Conservation (phyloP, 2,888 invertebrate species). For the Drosophila anceps region DNA sequence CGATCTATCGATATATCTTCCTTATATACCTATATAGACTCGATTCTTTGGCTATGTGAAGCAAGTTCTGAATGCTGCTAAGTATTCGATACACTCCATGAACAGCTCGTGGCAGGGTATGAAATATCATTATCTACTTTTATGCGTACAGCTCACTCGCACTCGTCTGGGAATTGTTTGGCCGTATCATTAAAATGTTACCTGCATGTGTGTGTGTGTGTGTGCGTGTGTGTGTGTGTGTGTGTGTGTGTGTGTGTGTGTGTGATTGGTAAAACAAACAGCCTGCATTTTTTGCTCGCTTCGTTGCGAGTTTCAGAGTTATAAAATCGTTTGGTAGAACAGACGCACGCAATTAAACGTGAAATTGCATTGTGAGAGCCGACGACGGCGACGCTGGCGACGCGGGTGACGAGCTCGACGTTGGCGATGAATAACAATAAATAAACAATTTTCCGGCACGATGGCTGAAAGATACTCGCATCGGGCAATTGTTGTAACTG, state of each 20-base stretch:
- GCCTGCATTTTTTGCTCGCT: constrained; percentile 35
- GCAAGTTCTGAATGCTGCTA: neutral
- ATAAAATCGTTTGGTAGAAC: constrained; percentile 39
- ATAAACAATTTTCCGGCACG: constrained; percentile 64
- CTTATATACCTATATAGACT: neutral
- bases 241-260: neutral
- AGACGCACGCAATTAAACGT: constrained; percentile 64
- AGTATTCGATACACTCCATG: neutral
- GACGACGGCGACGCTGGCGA: neutral
- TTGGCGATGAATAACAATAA: constrained; percentile 46
- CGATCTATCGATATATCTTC: too few relatives aligned
- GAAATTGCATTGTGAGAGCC: constrained; percentile 61
- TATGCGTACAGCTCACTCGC: constrained; percentile 8
- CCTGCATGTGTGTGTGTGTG: constrained; percentile 16
- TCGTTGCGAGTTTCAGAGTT: constrained; percentile 9
- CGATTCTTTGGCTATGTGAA: neutral
- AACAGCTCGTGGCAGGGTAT: neutral
- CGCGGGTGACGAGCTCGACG: neutral
- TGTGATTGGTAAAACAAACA: constrained; percentile 29
- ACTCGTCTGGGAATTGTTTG: constrained; percentile 9
- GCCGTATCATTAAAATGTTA: constrained; percentile 31
- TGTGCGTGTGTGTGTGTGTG: neutral
- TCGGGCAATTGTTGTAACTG: constrained; percentile 14
- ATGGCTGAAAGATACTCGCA: constrained; percentile 44
- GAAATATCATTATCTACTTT: constrained; percentile 1